Evolutionary conservation across 2,888 invertebrate genomes (phyloP), one percentile per base, ranked within the genome.

Genomic region (Antitype chi): DNA sequence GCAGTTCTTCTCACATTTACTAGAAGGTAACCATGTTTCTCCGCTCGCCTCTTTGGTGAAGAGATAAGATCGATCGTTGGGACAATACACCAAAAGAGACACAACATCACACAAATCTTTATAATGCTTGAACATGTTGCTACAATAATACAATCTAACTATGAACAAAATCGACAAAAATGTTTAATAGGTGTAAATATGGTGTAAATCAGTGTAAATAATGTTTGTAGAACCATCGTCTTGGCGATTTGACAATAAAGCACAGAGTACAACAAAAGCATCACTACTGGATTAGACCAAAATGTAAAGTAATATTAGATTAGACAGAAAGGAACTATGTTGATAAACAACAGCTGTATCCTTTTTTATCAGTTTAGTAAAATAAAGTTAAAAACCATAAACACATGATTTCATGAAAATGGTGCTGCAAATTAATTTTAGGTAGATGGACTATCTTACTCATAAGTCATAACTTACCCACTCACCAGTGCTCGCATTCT

Each of bases 21-120:
- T 89, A 11, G 93, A 94, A 15, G 95, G 95, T 57, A 96, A 88
- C 95, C 95, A 96, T 74, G 89, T 92, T 83, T 96, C 95, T 2
- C 95, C 94, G 67, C 89, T 93, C 1, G 89, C 77, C 64, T 95
- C 95, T 79, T 93, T 95, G 2, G 90, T 92, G 28, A 95, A 84
- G 2, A 96, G 90, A 76, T 90, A 94, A 0, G 92, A 84, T 62
- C 89, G 90, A 15, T 96, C 95, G 0, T 87, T 82, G 1, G 94
- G 92, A 76, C 95, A 95, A 81, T 93, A 94, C 23, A 93, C 91
- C 66, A 96, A 62, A n/a, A 96, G 84, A 0, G 95, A 95, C 0
- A 96, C 94, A 17, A 95, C 95, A 80, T 96, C 95, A 62, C 91
- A 87, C 13, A 96, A 67, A 76, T 95, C 95, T 80, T 89, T 92